Evolutionary conservation across 2,888 invertebrate species (phyloP).

Genomic region (Sesamia inferens): DNA sequence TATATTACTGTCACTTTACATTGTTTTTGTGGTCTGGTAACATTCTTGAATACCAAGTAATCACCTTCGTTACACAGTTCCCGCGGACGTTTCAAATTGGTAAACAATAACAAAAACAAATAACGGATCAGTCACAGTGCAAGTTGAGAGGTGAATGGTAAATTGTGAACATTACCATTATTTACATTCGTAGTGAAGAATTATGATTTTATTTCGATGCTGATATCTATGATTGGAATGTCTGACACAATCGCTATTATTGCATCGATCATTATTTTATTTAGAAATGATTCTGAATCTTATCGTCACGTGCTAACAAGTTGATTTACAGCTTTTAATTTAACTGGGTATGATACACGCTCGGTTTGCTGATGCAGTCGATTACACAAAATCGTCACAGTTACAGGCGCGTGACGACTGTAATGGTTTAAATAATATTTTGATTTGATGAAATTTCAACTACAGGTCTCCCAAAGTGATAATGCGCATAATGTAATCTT

Average conservation of each 20-base stretch:
- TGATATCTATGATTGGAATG: slow-evolving; percentile 26
- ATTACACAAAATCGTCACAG: background rate
- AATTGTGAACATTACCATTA: slow-evolving; percentile 30
- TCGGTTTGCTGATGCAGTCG: background rate
- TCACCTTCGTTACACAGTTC: slow-evolving; percentile 32
- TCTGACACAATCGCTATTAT: slow-evolving; percentile 22
- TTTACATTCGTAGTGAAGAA: slow-evolving; percentile 25
- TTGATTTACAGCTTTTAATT: background rate
- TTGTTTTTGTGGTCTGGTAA: slow-evolving; percentile 27
- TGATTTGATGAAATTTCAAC: background rate
- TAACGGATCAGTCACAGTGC: slow-evolving; percentile 38
- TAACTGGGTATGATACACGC: background rate
- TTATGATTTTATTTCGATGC: slow-evolving; percentile 30
- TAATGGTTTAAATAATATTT: background rate
- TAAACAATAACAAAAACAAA: slow-evolving; percentile 46
- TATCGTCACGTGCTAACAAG: background rate
- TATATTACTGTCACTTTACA: slow-evolving; percentile 29
- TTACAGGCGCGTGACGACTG: background rate
- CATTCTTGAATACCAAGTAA: slow-evolving; percentile 29
- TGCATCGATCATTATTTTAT: slow-evolving; percentile 1
- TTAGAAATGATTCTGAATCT: background rate
- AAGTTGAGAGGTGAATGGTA: slow-evolving; percentile 31
- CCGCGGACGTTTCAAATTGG: slow-evolving; percentile 39
- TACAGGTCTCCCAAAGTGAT: too few species aligned
- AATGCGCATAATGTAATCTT: too few species aligned